Conservation (phyloP, 2,888 invertebrate genomes). For the Pogonocherus hispidulus region DNA sequence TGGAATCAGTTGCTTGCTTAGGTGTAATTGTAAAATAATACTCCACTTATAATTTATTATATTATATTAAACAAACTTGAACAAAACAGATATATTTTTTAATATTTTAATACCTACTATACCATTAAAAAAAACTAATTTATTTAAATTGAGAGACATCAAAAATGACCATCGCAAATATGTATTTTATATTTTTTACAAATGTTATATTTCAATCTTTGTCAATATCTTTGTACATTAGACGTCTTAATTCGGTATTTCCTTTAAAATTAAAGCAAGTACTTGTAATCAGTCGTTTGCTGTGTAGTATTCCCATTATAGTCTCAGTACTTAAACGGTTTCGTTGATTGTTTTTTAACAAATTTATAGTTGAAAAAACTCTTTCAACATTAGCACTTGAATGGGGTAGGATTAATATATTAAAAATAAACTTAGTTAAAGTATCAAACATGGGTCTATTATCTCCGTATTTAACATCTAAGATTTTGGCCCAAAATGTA, state of each 20-base stretch:
- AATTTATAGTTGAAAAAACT: slow-evolving; percentile 27
- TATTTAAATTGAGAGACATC: no score
- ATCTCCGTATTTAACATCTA: slow-evolving; percentile 11
- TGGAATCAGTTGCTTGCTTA: no score
- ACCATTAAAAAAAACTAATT: no score
- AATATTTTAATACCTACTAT: no score
- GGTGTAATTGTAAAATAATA: no score
- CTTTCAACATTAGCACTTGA: slow-evolving; percentile 32
- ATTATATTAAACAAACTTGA: no score
- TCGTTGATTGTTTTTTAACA: slow-evolving; percentile 30
- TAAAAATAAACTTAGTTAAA: slow-evolving; percentile 30
- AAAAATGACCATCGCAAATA: no score
- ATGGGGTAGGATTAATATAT: slow-evolving; percentile 28
- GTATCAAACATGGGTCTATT: slow-evolving; percentile 5
- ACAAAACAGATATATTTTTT: no score
- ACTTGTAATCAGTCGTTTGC: background rate
- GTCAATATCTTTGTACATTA: background rate
- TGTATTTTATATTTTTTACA: no score
- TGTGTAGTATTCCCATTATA: background rate
- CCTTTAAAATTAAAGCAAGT: background rate
- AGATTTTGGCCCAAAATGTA: background rate
- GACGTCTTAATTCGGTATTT: background rate
- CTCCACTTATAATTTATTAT: no score
- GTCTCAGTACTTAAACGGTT: slow-evolving; percentile 5
- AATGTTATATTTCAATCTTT: no score